Conservation (phyloP, 1,140 invertebrate species). For the Andrena cerasifolii region DNA sequence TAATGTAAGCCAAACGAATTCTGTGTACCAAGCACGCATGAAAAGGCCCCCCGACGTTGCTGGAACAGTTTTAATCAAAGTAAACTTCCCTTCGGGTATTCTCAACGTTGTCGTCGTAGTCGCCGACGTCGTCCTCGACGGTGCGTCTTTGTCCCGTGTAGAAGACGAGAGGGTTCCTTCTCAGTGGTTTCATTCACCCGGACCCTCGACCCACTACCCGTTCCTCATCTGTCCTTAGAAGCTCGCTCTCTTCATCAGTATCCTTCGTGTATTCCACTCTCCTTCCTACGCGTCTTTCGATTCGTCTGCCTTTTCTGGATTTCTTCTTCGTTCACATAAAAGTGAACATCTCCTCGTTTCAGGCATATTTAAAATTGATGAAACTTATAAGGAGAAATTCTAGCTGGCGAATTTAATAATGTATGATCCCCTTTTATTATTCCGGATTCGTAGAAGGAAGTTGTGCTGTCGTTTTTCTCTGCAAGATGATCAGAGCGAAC, state of each 20-base stretch:
- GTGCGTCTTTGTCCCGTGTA: conserved; percentile 24
- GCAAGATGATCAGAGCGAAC: too few relatives aligned
- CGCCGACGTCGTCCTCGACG: conserved; percentile 4
- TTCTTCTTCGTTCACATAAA: too few relatives aligned
- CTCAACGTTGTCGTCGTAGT: conserved; percentile 11
- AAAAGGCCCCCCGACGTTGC: conserved; percentile 44
- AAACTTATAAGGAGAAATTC: too few relatives aligned
- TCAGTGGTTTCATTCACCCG: conserved; percentile 43
- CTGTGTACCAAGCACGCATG: conserved; percentile 33
- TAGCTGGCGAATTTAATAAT: too few relatives aligned
- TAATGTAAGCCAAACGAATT: conserved; percentile 36
- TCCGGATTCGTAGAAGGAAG: too few relatives aligned
- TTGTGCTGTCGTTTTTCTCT: too few relatives aligned
- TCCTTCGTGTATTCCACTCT: not conserved
- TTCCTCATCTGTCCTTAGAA: conserved; percentile 25
- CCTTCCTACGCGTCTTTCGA: not conserved
- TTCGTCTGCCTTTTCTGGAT: not conserved
- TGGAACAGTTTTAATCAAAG: conserved; percentile 61
- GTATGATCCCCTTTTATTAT: too few relatives aligned
- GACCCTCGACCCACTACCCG: conserved; percentile 39
- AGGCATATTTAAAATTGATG: too few relatives aligned
- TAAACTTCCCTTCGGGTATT: conserved; percentile 56
- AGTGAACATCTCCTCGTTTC: too few relatives aligned
- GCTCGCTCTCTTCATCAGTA: conserved; percentile 39
- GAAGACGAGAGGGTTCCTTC: conserved; percentile 44